Percentiles rank a stretch among this genome's conserved stretches.
These are phyloP conservation scores for Sciurus niger DNA, from an alignment of 2,113 vertebrate species.

Conservation along the genomic window DNA sequence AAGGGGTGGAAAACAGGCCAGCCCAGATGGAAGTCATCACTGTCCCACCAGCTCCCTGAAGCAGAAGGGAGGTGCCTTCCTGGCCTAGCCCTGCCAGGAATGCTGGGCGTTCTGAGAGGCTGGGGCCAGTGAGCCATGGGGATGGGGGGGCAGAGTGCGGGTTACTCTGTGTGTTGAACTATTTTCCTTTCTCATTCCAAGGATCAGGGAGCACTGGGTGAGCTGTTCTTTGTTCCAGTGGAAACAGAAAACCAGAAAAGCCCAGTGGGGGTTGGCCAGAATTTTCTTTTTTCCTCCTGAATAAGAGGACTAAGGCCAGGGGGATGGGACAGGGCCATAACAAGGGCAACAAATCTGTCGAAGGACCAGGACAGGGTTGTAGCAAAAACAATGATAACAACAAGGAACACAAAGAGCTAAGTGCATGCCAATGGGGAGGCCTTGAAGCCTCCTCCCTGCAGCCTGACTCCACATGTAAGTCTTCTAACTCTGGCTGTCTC, in stretches of 20 bases:
- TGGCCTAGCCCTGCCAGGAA: conserved; percentile 63
- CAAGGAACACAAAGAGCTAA: not conserved
- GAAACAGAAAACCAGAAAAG: conserved; percentile 80
- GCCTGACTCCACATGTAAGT: not conserved
- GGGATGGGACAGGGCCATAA: not conserved
- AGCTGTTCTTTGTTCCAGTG: conserved; percentile 76
- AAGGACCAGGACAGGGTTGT: not conserved
- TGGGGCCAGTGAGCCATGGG: conserved; percentile 14
- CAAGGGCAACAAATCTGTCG: conserved; percentile 23
- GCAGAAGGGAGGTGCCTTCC: conserved; percentile 68
- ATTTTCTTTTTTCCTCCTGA: conserved; percentile 72
- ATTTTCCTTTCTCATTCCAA: conserved; percentile 77
- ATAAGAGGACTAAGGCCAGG: not conserved
- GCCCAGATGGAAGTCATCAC: conserved; percentile 80
- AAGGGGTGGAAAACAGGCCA: conserved; percentile 52
- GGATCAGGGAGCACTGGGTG: conserved; percentile 69
- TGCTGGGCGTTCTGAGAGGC: conserved; percentile 60
- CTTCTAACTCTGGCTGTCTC: not conserved
- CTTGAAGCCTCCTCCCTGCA: not conserved
- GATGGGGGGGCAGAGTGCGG: not conserved
- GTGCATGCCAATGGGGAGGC: not conserved
- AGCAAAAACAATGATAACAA: not conserved
- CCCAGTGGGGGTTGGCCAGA: conserved; percentile 44
- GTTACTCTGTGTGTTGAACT: conserved; percentile 71
- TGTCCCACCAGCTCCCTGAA: not conserved